These are phyloP conservation scores for Euzophera pinguis DNA, from an alignment of 2,888 invertebrate species.

Conservation along the genomic window DNA sequence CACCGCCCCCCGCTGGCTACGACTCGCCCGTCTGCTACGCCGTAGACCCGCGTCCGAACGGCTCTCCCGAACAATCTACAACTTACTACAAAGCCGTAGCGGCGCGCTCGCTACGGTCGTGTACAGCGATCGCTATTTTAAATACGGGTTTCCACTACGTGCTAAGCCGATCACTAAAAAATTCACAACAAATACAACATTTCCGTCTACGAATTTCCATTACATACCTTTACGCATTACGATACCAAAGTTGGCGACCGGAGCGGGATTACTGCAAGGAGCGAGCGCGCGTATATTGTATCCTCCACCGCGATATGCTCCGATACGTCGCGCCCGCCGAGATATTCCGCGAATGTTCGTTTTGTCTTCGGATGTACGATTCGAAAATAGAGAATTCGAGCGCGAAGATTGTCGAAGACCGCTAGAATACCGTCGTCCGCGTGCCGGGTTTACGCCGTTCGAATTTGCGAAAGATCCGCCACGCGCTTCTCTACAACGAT, in stretches of 20 bases:
- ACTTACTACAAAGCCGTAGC: constrained; percentile 41
- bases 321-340: constrained; percentile 17
- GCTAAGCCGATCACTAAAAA: constrained; percentile 26
- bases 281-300: constrained; percentile 24
- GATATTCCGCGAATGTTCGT: constrained; percentile 18
- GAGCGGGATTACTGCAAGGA: constrained; percentile 20
- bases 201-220: background rate
- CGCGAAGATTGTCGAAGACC: constrained; percentile 26
- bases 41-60: constrained; percentile 23
- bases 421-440: constrained; percentile 20
- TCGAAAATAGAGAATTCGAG: constrained; percentile 15
- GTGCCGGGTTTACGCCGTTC: constrained; percentile 25
- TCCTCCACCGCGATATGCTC: constrained; percentile 13
- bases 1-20: constrained; percentile 17
- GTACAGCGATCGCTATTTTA: constrained; percentile 74
- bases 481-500: constrained; percentile 10
- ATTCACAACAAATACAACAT: background rate
- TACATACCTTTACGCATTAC: constrained; percentile 21
- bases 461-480: background rate
- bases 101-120: constrained; percentile 59
- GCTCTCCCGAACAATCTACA: constrained; percentile 38
- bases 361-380: constrained; percentile 20
- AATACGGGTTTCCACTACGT: constrained; percentile 60
- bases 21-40: constrained; percentile 31
- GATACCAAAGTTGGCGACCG: constrained; percentile 17